Percentiles rank a stretch among this genome's conserved stretches.
Evolutionary conservation across 2,888 invertebrate genomes (phyloP).

Genomic region (Crepidodera aurea): DNA sequence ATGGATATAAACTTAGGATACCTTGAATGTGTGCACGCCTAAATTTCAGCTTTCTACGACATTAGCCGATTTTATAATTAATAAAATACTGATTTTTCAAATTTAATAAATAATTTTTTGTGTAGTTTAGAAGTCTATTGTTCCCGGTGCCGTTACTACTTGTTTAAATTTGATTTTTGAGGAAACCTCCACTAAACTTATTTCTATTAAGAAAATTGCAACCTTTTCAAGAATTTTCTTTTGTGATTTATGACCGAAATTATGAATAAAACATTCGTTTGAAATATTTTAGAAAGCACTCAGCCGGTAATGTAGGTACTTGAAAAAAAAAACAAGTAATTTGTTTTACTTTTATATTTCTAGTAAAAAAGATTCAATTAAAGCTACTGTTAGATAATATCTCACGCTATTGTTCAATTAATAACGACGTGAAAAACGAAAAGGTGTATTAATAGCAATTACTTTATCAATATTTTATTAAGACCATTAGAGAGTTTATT

Average conservation of each 20-base stretch:
- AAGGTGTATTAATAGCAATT: not conserved
- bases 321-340: not conserved
- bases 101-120: no score
- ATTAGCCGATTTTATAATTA: no score
- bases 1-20: no score
- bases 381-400: not conserved
- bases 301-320: not conserved
- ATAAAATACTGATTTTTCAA: no score
- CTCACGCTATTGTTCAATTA: not conserved
- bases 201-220: no score
- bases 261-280: not conserved
- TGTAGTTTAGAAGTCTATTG: no score
- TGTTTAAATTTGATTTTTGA: no score
- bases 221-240: no score
- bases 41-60: no score
- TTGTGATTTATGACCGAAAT: not conserved
- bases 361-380: not conserved
- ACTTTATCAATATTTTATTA: conserved; percentile 7
- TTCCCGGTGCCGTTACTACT: no score
- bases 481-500: not conserved
- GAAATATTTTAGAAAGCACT: not conserved
- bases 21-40: no score
- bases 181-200: no score
- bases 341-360: not conserved
- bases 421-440: not conserved